Percentiles rank a stretch among this genome's conserved stretches.
Evolutionary conservation across 1,140 invertebrate genomes (phyloP).

Genomic region (Hermetia illucens): DNA sequence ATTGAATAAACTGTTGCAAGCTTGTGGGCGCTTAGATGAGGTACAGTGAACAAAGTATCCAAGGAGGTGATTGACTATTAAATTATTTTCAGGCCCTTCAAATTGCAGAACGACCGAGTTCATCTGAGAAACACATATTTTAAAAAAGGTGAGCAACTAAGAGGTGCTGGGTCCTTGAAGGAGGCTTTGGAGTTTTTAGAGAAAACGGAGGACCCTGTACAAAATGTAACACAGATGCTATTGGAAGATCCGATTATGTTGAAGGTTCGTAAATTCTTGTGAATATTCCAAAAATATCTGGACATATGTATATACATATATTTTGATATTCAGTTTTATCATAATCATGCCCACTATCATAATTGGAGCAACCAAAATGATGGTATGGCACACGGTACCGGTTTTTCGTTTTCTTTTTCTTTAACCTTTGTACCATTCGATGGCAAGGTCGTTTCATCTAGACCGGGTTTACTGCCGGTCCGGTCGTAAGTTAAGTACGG

Average conservation of each 20-base stretch:
- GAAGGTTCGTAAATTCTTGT: no score
- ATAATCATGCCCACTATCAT: no score
- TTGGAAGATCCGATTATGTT: slow-evolving; percentile 35
- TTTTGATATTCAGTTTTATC: no score
- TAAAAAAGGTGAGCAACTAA: slow-evolving; percentile 61
- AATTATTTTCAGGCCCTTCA: slow-evolving; percentile 38
- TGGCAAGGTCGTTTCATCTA: no score
- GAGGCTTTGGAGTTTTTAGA: slow-evolving; percentile 60
- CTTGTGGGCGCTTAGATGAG: slow-evolving; percentile 55
- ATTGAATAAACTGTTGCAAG: slow-evolving; percentile 67
- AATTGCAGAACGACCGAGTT: slow-evolving; percentile 69
- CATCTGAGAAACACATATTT: slow-evolving; percentile 82
- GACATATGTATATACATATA: no score
- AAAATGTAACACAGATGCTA: slow-evolving; percentile 88
- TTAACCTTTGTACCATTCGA: no score
- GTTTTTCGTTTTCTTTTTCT: no score
- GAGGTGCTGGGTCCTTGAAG: slow-evolving; percentile 51
- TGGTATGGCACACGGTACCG: no score
- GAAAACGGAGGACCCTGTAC: slow-evolving; percentile 71
- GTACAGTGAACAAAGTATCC: slow-evolving; percentile 6
- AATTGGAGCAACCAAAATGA: no score
- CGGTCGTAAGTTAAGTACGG: no score
- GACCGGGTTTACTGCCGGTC: no score
- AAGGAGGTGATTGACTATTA: neutral
- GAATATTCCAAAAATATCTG: no score